These are phyloP conservation scores for Erythrolamprus reginae DNA, from an alignment of 2,113 vertebrate genomes.

Conservation along the genomic window DNA sequence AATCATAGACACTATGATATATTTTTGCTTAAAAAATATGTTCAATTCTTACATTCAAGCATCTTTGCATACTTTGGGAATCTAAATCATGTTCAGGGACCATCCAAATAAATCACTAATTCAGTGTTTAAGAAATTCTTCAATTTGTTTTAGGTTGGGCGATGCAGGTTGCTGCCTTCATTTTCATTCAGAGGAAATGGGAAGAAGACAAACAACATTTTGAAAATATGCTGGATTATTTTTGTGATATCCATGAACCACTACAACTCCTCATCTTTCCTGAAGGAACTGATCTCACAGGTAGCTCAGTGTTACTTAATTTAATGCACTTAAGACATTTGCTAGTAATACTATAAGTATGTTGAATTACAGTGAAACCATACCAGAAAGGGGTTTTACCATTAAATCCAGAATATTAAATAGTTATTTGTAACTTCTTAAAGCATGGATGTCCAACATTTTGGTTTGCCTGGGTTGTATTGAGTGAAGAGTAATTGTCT, in stretches of 20 bases:
- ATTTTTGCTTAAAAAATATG: not conserved
- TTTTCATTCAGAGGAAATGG: constrained; percentile 94
- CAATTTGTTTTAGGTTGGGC: constrained; percentile 84
- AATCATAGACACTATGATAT: not conserved
- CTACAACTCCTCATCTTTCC: constrained; percentile 95
- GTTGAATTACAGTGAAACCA: not conserved
- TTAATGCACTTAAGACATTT: rapidly evolving
- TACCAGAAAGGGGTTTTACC: not conserved
- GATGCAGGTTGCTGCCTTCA: constrained; percentile 94
- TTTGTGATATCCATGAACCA: constrained; percentile 90
- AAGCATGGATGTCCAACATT: not conserved
- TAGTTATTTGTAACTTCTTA: not conserved
- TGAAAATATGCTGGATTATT: constrained; percentile 91
- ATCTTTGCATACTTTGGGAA: not conserved
- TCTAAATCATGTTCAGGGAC: not conserved
- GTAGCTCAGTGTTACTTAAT: constrained; percentile 57
- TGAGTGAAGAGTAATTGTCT: too few relatives aligned
- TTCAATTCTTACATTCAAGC: not conserved
- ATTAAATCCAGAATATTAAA: not conserved
- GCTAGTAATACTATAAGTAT: not conserved
- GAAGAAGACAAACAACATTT: constrained; percentile 87
- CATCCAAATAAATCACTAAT: not conserved
- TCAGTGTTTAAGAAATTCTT: constrained; percentile 40
- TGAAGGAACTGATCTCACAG: constrained; percentile 96
- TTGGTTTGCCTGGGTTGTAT: not conserved